Evolutionary conservation across 2,888 invertebrate species (phyloP).

Genomic region (Choreutis nemorana): DNA sequence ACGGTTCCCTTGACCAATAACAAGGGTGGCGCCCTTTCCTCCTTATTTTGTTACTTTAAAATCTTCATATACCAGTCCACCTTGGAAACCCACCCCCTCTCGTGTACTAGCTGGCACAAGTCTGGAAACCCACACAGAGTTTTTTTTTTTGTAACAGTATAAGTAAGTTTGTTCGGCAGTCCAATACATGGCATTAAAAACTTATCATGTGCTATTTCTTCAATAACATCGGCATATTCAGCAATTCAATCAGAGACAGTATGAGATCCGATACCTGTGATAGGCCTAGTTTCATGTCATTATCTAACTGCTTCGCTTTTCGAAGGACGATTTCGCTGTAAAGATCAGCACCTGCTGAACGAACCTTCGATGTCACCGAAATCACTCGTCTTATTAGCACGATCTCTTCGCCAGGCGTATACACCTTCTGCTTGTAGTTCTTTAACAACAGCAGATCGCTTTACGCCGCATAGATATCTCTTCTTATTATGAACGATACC

Average conservation of each 20-base stretch:
- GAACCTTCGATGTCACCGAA: not conserved
- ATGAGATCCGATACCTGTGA: not conserved
- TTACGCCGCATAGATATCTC: not conserved
- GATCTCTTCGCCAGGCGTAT: not conserved
- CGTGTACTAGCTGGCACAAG: no score
- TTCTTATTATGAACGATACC: not conserved
- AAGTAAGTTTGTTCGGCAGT: no score
- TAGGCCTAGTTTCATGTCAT: not conserved
- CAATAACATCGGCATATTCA: not conserved
- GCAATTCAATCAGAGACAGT: not conserved
- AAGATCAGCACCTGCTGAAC: not conserved
- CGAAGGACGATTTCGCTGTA: not conserved
- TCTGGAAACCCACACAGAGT: no score
- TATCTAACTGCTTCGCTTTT: not conserved
- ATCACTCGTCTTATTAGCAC: not conserved
- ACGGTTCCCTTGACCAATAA: no score
- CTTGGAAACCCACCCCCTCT: no score
- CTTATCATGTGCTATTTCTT: no score
- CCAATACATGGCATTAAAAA: no score
- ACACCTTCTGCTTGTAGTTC: not conserved
- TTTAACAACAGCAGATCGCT: not conserved
- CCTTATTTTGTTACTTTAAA: no score
- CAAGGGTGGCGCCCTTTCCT: no score
- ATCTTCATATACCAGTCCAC: no score
- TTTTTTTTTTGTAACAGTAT: no score